phyloP scores from a whole-genome alignment of 2,113 vertebrate genomes.

The Odontesthes bonariensis region DNA sequence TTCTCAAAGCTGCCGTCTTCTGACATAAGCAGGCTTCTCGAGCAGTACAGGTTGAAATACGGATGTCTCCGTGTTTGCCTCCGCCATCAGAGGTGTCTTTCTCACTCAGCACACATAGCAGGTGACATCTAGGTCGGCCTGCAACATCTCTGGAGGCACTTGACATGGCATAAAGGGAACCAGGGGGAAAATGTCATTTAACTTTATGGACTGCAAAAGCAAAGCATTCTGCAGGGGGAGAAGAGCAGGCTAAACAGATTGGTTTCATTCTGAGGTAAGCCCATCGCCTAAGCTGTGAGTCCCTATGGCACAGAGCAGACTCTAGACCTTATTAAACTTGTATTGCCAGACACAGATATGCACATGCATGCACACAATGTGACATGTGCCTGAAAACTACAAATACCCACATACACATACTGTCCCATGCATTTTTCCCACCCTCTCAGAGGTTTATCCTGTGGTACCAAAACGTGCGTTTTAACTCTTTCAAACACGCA shows the following conservation, averaged over 20 bases:
- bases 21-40: slow-evolving; percentile 40
- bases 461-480: slow-evolving; percentile 7
- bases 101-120: slow-evolving; percentile 62
- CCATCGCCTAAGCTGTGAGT: slow-evolving; percentile 71
- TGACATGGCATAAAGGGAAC: slow-evolving; percentile 65
- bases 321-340: slow-evolving; percentile 82
- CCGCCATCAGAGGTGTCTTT: slow-evolving; percentile 61
- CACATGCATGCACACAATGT: slow-evolving; percentile 54
- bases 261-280: slow-evolving; percentile 84
- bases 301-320: slow-evolving; percentile 78
- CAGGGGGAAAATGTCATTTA: slow-evolving; percentile 81
- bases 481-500: slow-evolving; percentile 20
- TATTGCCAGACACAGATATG: slow-evolving; percentile 66
- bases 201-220: slow-evolving; percentile 79
- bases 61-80: slow-evolving; percentile 68
- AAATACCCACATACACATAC: slow-evolving; percentile 54
- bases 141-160: slow-evolving; percentile 70
- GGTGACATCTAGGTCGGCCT: slow-evolving; percentile 70
- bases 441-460: slow-evolving; percentile 1
- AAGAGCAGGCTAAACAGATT: slow-evolving; percentile 82
- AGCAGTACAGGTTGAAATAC: slow-evolving; percentile 47
- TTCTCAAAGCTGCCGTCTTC: slow-evolving; percentile 54
- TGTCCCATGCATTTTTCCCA: slow-evolving; percentile 1
- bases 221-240: slow-evolving; percentile 76
- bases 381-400: slow-evolving; percentile 70